Percentiles rank a stretch among this genome's conserved stretches.
phyloP scores from a whole-genome alignment of 2,888 invertebrate genomes.

The Thymelicus acteon region DNA sequence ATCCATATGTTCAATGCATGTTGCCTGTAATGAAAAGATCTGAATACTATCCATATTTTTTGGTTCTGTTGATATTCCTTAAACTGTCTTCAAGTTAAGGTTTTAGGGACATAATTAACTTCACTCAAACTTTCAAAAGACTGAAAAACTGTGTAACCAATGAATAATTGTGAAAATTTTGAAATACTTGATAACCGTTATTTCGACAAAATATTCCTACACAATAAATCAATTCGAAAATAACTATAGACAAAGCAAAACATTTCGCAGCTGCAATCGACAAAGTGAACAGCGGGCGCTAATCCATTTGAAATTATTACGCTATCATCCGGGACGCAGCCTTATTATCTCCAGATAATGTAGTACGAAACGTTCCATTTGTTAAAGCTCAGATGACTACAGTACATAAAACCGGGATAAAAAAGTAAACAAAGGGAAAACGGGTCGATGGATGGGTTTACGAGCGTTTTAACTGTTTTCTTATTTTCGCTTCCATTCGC shows the following conservation, averaged over 20 bases:
- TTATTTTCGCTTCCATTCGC: constrained; percentile 48
- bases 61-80: too few species aligned
- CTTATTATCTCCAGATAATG: constrained; percentile 30
- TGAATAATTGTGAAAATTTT: neutral
- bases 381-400: constrained; percentile 24
- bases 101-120: too few species aligned
- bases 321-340: constrained; percentile 24
- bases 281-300: constrained; percentile 6
- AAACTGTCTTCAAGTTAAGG: too few species aligned
- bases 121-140: too few species aligned
- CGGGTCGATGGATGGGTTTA: constrained; percentile 60
- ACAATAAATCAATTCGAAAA: constrained; percentile 8
- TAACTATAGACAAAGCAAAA: constrained; percentile 12
- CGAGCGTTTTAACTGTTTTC: constrained; percentile 58
- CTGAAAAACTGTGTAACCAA: too few species aligned
- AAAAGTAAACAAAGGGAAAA: constrained; percentile 54
- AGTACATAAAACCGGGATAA: constrained; percentile 47
- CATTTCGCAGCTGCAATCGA: constrained; percentile 5
- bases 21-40: too few species aligned
- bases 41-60: too few species aligned
- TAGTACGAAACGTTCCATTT: constrained; percentile 34
- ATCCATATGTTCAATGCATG: too few species aligned
- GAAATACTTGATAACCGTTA: neutral
- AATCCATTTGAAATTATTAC: constrained; percentile 32
- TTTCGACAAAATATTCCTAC: neutral